Conservation (phyloP, 2,113 vertebrate species). For the Peromyscus leucopus region DNA sequence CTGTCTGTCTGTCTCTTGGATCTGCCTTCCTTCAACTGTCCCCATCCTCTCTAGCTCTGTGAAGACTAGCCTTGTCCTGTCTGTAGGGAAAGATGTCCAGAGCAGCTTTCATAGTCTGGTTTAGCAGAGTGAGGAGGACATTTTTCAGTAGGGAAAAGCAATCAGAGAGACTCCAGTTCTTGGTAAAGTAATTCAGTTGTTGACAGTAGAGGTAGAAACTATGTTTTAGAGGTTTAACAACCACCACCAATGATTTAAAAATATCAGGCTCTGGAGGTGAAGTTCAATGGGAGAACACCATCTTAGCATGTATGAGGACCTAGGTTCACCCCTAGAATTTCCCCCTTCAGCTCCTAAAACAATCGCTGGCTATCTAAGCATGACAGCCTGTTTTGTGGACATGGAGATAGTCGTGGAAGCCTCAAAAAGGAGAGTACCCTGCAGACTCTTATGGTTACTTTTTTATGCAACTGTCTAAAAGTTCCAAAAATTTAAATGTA, state of each 20-base stretch:
- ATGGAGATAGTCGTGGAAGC: background rate
- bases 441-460: background rate
- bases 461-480: constrained; percentile 4
- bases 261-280: background rate
- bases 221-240: background rate
- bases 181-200: background rate
- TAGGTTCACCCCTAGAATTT: background rate
- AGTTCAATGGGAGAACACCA: background rate
- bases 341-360: background rate
- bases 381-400: background rate
- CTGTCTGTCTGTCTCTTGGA: background rate
- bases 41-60: background rate
- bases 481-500: constrained; percentile 4
- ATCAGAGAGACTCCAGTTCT: background rate
- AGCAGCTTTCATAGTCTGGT: background rate
- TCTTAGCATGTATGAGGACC: background rate
- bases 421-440: background rate
- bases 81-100: background rate
- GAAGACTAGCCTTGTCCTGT: background rate
- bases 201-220: background rate
- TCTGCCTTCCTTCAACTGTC: background rate
- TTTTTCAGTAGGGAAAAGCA: constrained; percentile 46
- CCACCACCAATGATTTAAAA: background rate
- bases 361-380: background rate
- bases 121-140: background rate